Evolutionary conservation across 1,140 invertebrate species (phyloP), one percentile per base, ranked within the genome.

Genomic region (Phthorimaea operculella): DNA sequence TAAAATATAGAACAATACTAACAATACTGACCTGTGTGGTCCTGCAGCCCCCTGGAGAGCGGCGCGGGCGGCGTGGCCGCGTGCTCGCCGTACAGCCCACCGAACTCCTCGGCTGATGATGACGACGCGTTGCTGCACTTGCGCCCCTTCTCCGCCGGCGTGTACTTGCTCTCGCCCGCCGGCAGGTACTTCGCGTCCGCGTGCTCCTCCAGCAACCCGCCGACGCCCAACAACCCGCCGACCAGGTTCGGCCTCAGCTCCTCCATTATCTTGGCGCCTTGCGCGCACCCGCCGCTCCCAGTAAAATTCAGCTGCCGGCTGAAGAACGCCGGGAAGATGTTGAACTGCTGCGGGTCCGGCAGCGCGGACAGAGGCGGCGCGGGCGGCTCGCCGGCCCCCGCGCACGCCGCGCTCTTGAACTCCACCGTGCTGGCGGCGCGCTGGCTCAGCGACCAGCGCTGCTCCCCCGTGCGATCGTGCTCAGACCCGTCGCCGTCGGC

Each of bases 291-390:
- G 18, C 78, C 76, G 54, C 87, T 87, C 62, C 90, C 88, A 14
- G 89, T 90, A 74, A 94, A 95, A 79, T 95, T 95, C 51, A 95
- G 87, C 82, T 95, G 93, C 39, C 93, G 87, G 83, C 92, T 94
- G 79, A 95, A 95, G 70, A 94, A 94, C 50, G 93, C 93, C 59
- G 93, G 93, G 79, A 95, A 94, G 65, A 95, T 95, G 86, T 95
- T 95, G 88, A 94, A 94, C 86, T 94, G 93, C 70, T 94, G 92
- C 44, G 87, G 87, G 67, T 89, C 88, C 36, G 87, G 86, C 69
- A 88, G 85, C 44, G 86, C 77, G 65, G 87, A 74, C 51, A 87
- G 87, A 64, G 87, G 87, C 59, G 88, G 79, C 60, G 87, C 87
- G 76, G 91, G 90, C 59, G 90, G 81, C 74, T 89, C 87, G 58